phyloP scores from a whole-genome alignment of 2,888 invertebrate genomes.

The Noctua janthina region DNA sequence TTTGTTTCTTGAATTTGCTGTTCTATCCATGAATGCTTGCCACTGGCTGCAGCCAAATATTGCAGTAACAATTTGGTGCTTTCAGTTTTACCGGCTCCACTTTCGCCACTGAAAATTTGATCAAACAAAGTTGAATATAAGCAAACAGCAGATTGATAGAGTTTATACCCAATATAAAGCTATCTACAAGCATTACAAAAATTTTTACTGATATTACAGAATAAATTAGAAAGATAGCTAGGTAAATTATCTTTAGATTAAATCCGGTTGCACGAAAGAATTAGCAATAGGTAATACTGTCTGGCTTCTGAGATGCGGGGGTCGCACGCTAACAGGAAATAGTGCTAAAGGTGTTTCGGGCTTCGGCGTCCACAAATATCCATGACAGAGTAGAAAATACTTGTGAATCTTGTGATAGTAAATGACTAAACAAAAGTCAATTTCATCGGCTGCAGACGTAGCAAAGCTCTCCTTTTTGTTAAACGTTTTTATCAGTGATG shows the following conservation, averaged over 20 bases:
- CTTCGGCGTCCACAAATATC: neutral
- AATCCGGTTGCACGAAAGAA: neutral
- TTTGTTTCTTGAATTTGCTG: conserved; percentile 99
- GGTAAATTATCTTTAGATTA: conserved; percentile 2
- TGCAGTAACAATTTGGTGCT: conserved; percentile 98
- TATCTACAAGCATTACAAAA: conserved; percentile 3
- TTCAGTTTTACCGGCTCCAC: conserved; percentile 99
- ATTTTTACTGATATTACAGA: neutral
- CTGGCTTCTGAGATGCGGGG: neutral
- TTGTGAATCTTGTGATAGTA: neutral
- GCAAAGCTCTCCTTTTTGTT: neutral
- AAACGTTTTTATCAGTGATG: neutral
- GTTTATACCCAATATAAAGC: neutral
- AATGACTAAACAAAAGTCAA: neutral
- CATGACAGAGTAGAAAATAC: neutral
- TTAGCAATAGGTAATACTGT: neutral
- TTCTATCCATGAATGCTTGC: conserved; percentile 99
- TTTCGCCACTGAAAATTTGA: conserved; percentile 94
- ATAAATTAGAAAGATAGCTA: conserved; percentile 22
- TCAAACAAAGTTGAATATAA: neutral
- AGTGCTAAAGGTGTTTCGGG: neutral
- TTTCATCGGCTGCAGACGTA: neutral
- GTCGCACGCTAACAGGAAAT: neutral
- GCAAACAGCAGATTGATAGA: neutral
- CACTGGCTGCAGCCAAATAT: conserved; percentile 97